Evolutionary conservation across 2,888 invertebrate genomes (phyloP).

Genomic region (Meiosimyza decipiens): DNA sequence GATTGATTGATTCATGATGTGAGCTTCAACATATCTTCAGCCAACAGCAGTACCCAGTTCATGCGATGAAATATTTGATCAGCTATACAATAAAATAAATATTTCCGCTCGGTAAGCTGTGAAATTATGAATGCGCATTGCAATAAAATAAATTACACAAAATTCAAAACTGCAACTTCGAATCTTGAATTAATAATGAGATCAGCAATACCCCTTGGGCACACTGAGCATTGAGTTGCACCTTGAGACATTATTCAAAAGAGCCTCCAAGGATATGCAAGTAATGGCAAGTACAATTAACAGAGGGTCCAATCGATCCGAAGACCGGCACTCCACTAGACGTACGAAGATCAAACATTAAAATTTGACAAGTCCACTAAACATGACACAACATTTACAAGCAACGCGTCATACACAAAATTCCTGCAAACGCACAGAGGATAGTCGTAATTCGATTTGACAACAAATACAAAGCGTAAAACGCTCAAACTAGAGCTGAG

Average conservation of each 20-base stretch:
- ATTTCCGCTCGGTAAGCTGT: constrained; percentile 53
- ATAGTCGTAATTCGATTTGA: too few relatives aligned
- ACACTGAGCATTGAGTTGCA: background rate
- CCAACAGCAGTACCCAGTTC: background rate
- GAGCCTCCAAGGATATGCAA: background rate
- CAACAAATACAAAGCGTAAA: too few relatives aligned
- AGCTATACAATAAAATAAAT: constrained; percentile 60
- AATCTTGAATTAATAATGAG: constrained; percentile 9
- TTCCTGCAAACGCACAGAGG: too few relatives aligned
- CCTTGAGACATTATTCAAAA: too few relatives aligned
- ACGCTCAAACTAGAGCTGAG: too few relatives aligned
- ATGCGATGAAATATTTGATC: constrained; percentile 15
- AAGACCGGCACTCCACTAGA: background rate
- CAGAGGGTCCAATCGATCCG: background rate
- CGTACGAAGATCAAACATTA: constrained; percentile 15
- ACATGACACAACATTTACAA: constrained; percentile 14
- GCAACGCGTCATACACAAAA: background rate
- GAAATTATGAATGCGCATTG: constrained; percentile 1
- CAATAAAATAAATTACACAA: background rate
- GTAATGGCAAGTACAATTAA: constrained; percentile 5
- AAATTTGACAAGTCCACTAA: constrained; percentile 13
- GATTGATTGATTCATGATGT: constrained; percentile 34
- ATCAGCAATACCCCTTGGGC: background rate
- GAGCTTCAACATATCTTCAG: constrained; percentile 17
- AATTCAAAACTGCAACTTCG: constrained; percentile 16